phyloP scores from a whole-genome alignment of 2,113 vertebrate genomes.

The Callocephalon fimbriatum region DNA sequence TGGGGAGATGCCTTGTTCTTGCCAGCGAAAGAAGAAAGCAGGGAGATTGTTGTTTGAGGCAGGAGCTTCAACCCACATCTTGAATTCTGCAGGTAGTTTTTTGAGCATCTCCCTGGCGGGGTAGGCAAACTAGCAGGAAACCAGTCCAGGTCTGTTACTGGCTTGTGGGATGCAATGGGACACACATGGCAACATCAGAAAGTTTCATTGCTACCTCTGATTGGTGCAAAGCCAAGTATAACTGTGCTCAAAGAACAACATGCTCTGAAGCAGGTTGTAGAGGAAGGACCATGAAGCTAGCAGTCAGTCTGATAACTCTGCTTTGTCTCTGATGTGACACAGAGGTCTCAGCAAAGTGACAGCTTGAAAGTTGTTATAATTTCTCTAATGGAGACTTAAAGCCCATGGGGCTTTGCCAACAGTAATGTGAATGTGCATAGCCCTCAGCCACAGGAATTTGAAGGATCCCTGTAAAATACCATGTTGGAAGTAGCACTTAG shows the following conservation, averaged over 20 bases:
- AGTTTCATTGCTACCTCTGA: neutral
- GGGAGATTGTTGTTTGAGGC: neutral
- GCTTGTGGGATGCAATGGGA: neutral
- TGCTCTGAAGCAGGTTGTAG: neutral
- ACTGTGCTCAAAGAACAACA: neutral
- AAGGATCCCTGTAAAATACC: constrained; percentile 29
- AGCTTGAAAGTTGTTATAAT: neutral
- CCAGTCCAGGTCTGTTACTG: neutral
- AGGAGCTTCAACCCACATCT: neutral
- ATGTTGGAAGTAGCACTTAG: neutral
- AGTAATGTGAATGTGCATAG: neutral
- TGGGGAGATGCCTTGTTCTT: neutral
- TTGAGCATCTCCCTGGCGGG: accelerated
- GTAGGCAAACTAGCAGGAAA: neutral
- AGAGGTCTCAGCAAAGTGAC: neutral
- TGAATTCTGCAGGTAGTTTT: neutral
- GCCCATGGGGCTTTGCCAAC: neutral
- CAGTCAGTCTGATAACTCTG: neutral
- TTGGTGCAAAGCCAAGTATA: neutral
- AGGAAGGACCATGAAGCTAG: neutral
- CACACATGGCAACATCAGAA: neutral
- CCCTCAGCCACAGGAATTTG: constrained; percentile 14
- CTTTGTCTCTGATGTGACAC: neutral
- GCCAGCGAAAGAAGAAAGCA: accelerated
- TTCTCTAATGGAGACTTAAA: neutral